Percentiles rank a stretch among this genome's conserved stretches.
Conservation (phyloP, 1,140 invertebrate species). For the Pseudomyrmex gracilis region DNA sequence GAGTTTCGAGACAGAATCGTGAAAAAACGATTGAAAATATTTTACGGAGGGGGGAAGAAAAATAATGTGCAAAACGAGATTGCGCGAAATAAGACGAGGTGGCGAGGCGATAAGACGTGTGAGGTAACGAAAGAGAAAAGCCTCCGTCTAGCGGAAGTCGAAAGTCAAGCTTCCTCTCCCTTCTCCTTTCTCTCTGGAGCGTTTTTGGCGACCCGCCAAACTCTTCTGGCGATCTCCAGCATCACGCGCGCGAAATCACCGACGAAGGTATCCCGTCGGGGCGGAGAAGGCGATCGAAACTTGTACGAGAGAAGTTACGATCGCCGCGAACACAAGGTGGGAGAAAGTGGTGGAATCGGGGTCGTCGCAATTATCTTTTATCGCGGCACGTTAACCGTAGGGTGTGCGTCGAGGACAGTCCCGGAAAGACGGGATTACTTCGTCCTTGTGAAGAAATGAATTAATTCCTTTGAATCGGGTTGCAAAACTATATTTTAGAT, state of each 20-base stretch:
- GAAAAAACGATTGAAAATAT: neutral
- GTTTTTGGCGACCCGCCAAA: slow-evolving; percentile 60
- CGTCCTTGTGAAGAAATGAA: slow-evolving; percentile 8
- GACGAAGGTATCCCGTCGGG: slow-evolving; percentile 33
- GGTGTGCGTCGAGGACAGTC: neutral
- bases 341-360: slow-evolving; percentile 44
- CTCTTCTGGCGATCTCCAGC: slow-evolving; percentile 3
- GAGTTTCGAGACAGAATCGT: no score
- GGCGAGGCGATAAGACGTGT: slow-evolving; percentile 8
- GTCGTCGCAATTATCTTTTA: slow-evolving; percentile 51
- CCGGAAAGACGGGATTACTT: neutral
- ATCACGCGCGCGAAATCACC: slow-evolving; percentile 28
- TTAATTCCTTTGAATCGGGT: slow-evolving; percentile 18
- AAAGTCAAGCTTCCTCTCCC: slow-evolving; percentile 45
- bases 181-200: slow-evolving; percentile 31
- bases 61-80: neutral
- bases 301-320: slow-evolving; percentile 32
- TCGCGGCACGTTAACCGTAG: slow-evolving; percentile 25
- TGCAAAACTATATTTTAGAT: neutral
- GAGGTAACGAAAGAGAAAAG: neutral
- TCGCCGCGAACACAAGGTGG: neutral
- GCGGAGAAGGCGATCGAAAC: slow-evolving; percentile 20
- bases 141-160: slow-evolving; percentile 64
- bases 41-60: neutral
- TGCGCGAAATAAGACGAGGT: neutral